Evolutionary conservation across 2,888 invertebrate genomes (phyloP), one percentile per base, ranked within the genome.

Genomic region (Troides aeacus): DNA sequence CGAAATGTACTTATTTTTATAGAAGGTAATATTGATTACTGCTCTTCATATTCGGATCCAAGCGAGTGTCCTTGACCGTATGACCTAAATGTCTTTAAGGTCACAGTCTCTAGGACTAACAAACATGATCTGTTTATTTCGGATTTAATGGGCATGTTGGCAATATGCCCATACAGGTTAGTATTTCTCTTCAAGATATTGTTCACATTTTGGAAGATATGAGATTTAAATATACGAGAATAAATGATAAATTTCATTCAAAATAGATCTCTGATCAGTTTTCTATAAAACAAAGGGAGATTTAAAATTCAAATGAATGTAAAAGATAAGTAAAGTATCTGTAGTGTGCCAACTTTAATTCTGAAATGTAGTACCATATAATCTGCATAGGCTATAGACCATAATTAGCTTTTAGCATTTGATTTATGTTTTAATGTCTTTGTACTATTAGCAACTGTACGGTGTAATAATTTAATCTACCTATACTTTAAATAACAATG

Each of bases 21-120:
- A 39, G 4, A 21, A 18, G 24, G n/a, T 42, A 56, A 18, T 68
- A 68, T 69, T 60, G 68, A 69, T 69, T 69, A 39, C 36, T 21
- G 21, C 18, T 17, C 64, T 64, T 62, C 60, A 64, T 36, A 64
- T 50, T 23, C 21, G 59, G 61, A 59, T 56, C 64, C 39, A 4
- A 59, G 30, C 46, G 46, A 1, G 5, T 36, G 69, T 46, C 69
- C 64, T 69, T 69, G 64, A 65, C 69, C 61, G 56, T 18, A 61
- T 64, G 64, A 69, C 69, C 69, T 62, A 61, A 46, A 39, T 65
- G 30, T 30, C 21, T 15, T 23, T 42, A 42, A 65, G 64, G 46
- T 69, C 64, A 69, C 53, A 56, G 36, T 39, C 30, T 21, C 60
- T 65, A 69, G 56, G 39, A 69, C 36, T 64, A 36, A 64, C 30